Evolutionary conservation across 1,140 invertebrate genomes (phyloP).

Genomic region (Bradysia coprophila): DNA sequence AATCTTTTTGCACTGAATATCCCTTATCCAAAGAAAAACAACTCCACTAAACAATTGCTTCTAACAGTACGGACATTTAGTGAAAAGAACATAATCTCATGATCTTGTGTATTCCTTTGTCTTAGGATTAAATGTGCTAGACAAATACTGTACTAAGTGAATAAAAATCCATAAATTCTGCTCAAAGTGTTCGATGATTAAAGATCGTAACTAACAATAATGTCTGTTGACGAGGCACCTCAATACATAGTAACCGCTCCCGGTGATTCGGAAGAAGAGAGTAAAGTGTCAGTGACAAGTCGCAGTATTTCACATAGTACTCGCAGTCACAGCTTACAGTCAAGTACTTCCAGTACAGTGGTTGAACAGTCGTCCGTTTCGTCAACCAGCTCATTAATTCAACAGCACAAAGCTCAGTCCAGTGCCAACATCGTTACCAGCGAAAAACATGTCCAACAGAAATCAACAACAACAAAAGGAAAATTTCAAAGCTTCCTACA

Average conservation of each 20-base stretch:
- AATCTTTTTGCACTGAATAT: no score
- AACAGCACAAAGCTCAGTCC: conserved; percentile 19
- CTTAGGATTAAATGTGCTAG: no score
- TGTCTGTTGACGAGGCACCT: conserved; percentile 11
- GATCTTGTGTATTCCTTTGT: no score
- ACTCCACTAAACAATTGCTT: no score
- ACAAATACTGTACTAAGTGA: no score
- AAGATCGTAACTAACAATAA: no score
- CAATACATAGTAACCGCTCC: conserved; percentile 23
- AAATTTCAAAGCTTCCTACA: conserved; percentile 22
- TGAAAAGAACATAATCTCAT: no score
- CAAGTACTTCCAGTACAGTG: conserved; percentile 8
- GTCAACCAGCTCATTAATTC: conserved; percentile 7
- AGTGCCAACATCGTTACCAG: conserved; percentile 18
- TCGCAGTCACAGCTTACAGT: conserved; percentile 20
- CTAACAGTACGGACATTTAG: no score
- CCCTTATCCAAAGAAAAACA: no score
- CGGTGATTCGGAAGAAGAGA: conserved; percentile 15
- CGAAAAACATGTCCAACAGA: conserved; percentile 13
- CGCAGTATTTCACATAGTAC: conserved; percentile 15
- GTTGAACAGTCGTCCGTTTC: conserved; percentile 1
- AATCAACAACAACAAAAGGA: conserved; percentile 7
- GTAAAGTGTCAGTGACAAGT: conserved; percentile 2
- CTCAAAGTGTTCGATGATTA: no score
- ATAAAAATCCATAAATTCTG: no score